Base-by-base conservation (phyloP, 2,113 vertebrate species). In the Promerops cafer region DNA sequence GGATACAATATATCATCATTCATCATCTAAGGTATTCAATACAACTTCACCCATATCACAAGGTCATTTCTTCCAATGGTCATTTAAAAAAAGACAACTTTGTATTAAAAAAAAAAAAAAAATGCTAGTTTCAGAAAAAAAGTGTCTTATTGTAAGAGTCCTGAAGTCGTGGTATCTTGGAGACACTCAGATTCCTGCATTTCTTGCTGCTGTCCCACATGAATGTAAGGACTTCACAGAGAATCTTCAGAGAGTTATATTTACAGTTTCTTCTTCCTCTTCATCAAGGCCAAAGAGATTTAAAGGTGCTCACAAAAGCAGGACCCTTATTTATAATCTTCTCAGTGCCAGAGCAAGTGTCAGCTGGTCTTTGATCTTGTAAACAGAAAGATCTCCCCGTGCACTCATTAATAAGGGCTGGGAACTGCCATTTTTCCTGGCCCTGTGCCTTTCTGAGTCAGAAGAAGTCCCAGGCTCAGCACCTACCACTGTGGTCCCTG, bases 371-470 rank as follows among this genome's bases (percentile, higher is more conserved):
- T 91, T 90, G 68, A 80, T 86, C 20, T 39, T 60, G 42, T 60
- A 68, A 90, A 92, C 24, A 92, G 72, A 75, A 93, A 54, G 56
- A 44, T 83, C 47, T 97, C 91, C 76, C 86, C 39, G 18, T 78
- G 68, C 24, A 39, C 50, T 90, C 91, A 64, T 90, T 90, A 93
- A 77, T 37, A 81, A 77, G 39, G 72, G 33, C 86, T 93, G 93
- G 89, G 86, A 97, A 89, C 33, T 75, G 89, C 68, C 68, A 74
- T 42, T 89, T 90, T 66, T 95, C 80, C 88, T 95, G 96, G 95
- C 72, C 44, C 59, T 42, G 30, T 90, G 88, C 90, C 94, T 61
- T 39, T 93, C 82, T 93, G 83, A 93, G 47, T 92, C 76, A 94
- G 83, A 86, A 64, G 22, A 10, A 66, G 50, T 52, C n/a, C 19